Base-by-base conservation (phyloP, 2,888 invertebrate species). In the Synanthedon andrenaeformis region DNA sequence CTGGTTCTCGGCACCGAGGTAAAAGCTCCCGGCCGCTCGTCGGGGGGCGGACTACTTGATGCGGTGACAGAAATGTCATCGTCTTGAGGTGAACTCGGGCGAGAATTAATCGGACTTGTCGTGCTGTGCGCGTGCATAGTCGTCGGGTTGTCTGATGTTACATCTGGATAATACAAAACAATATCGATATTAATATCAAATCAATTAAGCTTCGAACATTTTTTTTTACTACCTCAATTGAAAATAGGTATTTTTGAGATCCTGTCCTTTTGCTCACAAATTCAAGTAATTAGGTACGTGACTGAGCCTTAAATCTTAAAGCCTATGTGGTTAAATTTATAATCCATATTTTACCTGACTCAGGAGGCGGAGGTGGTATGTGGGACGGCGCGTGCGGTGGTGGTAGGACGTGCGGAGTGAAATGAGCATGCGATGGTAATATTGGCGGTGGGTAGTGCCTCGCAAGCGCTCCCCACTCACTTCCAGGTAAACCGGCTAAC, bases 101-200 rank as follows among this genome's bases (percentile, higher is more conserved):
- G 85, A 0, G 92, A 92, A 51, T 88, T 90, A 63, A 90, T 91
- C 0, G 92, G 92, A 59, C 92, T 92, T 19, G 92, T 92, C 49
- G 92, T 92, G 73, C 92, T 92, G 68, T 92, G 92, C 42, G 92
- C 91, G 66, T 89, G 85, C 87, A 89, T 73, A 59, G 84, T 78
- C 54, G 83, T 79, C 4, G 82, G 78, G 53, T 77, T 83, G 2
- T 87, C 86, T 58, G 84, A 78, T 28, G 80, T 74, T 49, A 78
- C 64, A 65, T 87, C 86, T 87, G 76, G 35, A 35, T 10, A 35
- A 35, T 10, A 8, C 35, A 35, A 35, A 35, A 35, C 35, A 35
- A 35, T 35, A 10, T 35, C 35, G 10, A 35, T 35, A 35, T 35
- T 35, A 35, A 8, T 48, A 57, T 13, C n/a, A 28, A 53, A 49